Conservation (phyloP, 2,888 invertebrate genomes). For the Dicyrtoma fusca region DNA sequence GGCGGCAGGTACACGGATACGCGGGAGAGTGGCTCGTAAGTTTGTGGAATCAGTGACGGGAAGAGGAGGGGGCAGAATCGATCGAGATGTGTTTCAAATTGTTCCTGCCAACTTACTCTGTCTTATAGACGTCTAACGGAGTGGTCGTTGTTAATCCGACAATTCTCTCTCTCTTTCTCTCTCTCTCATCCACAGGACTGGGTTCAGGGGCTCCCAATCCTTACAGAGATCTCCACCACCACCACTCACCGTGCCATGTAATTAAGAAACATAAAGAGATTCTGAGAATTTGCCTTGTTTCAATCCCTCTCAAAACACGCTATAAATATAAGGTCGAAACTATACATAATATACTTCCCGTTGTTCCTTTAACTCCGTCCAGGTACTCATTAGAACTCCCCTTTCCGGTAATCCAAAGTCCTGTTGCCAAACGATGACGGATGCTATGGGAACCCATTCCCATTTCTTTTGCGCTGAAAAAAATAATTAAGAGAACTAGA, state of each 20-base stretch:
- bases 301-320: neutral
- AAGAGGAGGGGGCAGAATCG: slow-evolving; percentile 24
- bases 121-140: slow-evolving; percentile 26
- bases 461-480: too few species aligned
- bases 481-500: too few species aligned
- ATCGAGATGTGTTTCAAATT: slow-evolving; percentile 16
- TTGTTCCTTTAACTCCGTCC: too few species aligned
- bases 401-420: too few species aligned
- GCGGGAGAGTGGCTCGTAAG: neutral
- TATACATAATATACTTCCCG: too few species aligned
- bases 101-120: slow-evolving; percentile 23
- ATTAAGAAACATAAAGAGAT: slow-evolving; percentile 17
- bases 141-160: slow-evolving; percentile 25
- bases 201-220: slow-evolving; percentile 28
- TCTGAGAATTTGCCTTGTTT: neutral
- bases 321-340: too few species aligned
- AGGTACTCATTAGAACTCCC: too few species aligned
- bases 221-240: neutral
- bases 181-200: slow-evolving; percentile 27
- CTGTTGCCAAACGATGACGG: too few species aligned
- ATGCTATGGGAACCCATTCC: too few species aligned
- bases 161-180: slow-evolving; percentile 23
- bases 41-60: neutral
- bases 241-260: neutral
- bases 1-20: neutral